Evolutionary conservation across 53 echinoderm and acorn worm species (phyloP), one percentile per base, ranked within the genome.

Genomic region (Apostichopus leukothele): DNA sequence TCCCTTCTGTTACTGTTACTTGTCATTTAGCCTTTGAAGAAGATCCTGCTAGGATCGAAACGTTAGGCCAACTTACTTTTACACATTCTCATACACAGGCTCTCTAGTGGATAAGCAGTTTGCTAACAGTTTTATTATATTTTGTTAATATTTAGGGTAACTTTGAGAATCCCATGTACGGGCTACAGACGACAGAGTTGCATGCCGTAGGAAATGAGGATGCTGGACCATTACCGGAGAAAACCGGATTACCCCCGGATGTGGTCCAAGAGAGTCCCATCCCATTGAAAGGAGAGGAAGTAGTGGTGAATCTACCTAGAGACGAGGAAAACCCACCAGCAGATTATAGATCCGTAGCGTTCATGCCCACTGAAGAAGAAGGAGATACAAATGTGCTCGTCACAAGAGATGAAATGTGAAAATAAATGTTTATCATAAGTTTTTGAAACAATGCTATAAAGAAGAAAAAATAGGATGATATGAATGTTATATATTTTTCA

Each of bases 121-220:
- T 25, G 25, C 25, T 25, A 25, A 25, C 25, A 25, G 25, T 25
- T 25, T 25, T 25, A 25, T 25, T 25, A 1, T 25, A 25, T 25
- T 25, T 25, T 25, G 0, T 39, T 39, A 39, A 39, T 39, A 39
- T 39, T 39, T 3, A 39, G 39, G 84, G 84, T 5, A 60, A 84
- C 22, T 96, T 94, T 89, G 92, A 93, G 75, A 97, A 97, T 76
- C 97, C 97, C 50, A 91, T 95, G 60, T 97, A 95, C 68, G 92
- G 90, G 57, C 90, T 91, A 25, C 73, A 91, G 39, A 68, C 89
- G 51, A 90, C 94, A n/a, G 83, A 90, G 55, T 76, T 84, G 27
- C 84, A 84, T 25, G 84, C 88, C 21, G 74, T 88, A 5, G 75
- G 81, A 9, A 5, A 19, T 12, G 76, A 59, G 6, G 83, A 76